Conservation (phyloP, 2,113 vertebrate species). For the Malurus elegans region DNA sequence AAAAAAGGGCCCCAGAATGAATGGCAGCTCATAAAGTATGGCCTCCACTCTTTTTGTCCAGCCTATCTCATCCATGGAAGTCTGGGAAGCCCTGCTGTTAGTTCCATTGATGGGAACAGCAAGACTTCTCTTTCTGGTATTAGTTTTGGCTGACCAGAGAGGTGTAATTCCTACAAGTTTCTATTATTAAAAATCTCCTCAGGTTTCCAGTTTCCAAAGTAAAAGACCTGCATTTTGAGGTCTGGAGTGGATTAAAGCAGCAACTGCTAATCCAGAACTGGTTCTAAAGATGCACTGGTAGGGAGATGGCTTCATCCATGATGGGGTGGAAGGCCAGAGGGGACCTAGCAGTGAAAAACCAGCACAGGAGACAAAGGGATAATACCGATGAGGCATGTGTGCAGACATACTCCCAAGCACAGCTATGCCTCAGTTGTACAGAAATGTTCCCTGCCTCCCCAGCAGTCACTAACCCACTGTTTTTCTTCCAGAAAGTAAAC, state of each 20-base stretch:
- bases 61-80: background rate
- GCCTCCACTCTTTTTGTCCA: background rate
- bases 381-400: background rate
- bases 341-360: background rate
- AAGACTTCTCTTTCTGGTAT: background rate
- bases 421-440: background rate
- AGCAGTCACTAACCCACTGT: background rate
- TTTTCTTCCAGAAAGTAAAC: conserved; percentile 38
- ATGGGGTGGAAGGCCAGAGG: background rate
- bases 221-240: background rate
- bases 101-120: background rate
- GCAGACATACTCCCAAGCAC: background rate
- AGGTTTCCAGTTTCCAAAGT: background rate
- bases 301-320: background rate
- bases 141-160: background rate
- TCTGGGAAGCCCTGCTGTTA: background rate
- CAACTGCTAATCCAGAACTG: background rate
- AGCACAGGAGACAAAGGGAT: background rate
- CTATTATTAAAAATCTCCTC: background rate
- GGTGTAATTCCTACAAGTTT: background rate
- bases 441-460: background rate
- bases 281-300: background rate
- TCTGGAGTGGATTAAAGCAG: background rate
- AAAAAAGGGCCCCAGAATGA: background rate
- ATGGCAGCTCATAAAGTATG: background rate